Evolutionary conservation across 2,797 vertebrate species (phyloP).

Genomic region (Neomorphus geoffroyi): DNA sequence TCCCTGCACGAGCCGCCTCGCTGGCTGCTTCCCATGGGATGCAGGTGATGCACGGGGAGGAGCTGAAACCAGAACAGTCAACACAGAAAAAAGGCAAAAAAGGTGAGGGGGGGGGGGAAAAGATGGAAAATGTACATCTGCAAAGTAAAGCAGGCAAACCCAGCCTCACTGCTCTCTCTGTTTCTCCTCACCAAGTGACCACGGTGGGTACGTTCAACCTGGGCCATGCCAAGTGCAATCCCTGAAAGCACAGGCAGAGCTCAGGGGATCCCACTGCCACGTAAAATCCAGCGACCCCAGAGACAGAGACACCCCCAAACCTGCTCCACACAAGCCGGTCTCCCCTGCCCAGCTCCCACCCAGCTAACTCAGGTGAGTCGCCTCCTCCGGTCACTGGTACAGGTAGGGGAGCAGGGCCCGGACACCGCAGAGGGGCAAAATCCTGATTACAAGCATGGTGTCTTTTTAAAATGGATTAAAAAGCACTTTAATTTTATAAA

Average conservation of each 20-base stretch:
- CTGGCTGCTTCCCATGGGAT: neutral
- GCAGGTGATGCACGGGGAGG: neutral
- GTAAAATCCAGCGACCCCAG: neutral
- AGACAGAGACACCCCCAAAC: neutral
- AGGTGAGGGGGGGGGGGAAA: neutral
- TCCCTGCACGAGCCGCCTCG: neutral
- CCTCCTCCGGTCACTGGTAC: neutral
- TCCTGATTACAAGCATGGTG: neutral
- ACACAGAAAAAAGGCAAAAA: neutral
- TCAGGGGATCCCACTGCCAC: neutral
- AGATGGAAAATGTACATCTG: neutral
- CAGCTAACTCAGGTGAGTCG: neutral
- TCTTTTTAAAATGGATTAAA: slow-evolving; percentile 19
- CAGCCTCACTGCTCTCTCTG: neutral
- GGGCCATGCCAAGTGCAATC: neutral
- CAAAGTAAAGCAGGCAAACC: neutral
- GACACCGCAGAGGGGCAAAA: neutral
- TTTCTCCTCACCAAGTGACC: neutral
- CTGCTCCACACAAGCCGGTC: neutral
- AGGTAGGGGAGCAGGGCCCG: neutral
- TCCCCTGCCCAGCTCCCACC: neutral
- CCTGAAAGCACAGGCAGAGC: neutral
- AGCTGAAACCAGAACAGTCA: neutral
- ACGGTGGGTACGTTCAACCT: neutral
- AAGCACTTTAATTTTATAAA: neutral